Evolutionary conservation across 2,888 invertebrate species (phyloP), one percentile per base, ranked within the genome.

Genomic region (Pristionchus maxplancki): DNA sequence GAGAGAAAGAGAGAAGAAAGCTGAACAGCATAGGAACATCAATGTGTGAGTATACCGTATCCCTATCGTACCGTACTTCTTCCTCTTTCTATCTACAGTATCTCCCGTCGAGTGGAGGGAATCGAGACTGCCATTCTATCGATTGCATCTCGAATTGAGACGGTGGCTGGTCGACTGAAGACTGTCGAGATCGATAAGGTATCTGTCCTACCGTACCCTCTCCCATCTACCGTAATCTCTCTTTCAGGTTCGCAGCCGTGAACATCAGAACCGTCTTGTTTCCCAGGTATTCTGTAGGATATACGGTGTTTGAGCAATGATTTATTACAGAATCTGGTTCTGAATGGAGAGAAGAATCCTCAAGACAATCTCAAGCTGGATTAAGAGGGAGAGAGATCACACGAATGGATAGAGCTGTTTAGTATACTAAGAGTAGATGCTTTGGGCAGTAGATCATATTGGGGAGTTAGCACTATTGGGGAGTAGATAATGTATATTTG

Each of bases 1-100:
- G 44, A 88, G 64, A 48, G 81, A 78, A 44, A 58, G 64, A 71
- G 78, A 81, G 64, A 88, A 81, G 64, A 88, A 62, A 48, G 58
- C 78, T 8, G 81, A 81, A 48, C 44, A 88, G 28, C 74, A 74
- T 34, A 87, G 58, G 53, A 28, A 40, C 24, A 28, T 74, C 44
- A 62, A 31, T 53, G 62, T 81, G 88, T 87, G n/a, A 78, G 58
- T n/a, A 28, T 40, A 11, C 44, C 15, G 28, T 78, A 28, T 37
- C 37, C 62, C 62, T 24, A 8, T 58, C 28, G 28, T n/a, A 48
- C 48, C 37, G 28, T 28, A 48, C 28, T 81, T 9, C 24, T 84
- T 28, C 40, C 71, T 62, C n/a, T n/a, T n/a, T 62, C 62, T 62
- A 31, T 34, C 20, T 67, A n/a, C 31, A 86, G 86, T 28, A 67